Base-by-base conservation (phyloP, 1,140 invertebrate species). In the Lordiphosa clarofinis region DNA sequence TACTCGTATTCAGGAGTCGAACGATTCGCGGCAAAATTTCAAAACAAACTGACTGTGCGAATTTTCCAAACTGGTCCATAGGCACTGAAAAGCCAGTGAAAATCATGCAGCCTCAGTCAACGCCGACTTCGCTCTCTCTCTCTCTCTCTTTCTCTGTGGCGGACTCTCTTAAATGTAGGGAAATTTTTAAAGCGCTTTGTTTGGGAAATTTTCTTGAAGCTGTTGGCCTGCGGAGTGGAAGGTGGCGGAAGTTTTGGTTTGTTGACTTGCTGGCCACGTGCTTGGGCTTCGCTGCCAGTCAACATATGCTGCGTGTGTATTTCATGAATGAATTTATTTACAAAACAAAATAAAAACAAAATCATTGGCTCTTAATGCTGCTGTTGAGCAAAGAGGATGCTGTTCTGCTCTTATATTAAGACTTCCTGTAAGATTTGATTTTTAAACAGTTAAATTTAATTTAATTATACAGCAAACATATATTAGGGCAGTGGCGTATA, bases 21-120 rank as follows among this genome's bases (percentile, higher is more conserved):
- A 82, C 76, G 56, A 31, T 55, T 58, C 82, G 66, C 73, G 82
- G 60, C 82, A 60, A 66, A 74, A 65, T 74, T 84, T 87, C 58
- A 87, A 87, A 87, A 84, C 76, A 87, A 87, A 87, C 82, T 87
- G 76, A 87, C 47, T 64, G 66, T 76, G 73, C 43, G 73, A 76
- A 78, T 86, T 87, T 87, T 87, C 69, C 82, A 67, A 82, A 87
- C 76, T 74, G 82, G 82, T 87, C 82, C 82, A 87, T 74, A 68
- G 47, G 44, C 55, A 66, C 67, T 58, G 59, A 76, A 67, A 67
- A 64, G 61, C 56, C 50, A 84, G 78, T 76, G 72, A 74, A 82
- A 82, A 61, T 57, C 76, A 57, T 40, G 43, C 46, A 48, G 56
- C 56, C 35, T 69, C 33, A 19, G 21, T 37, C 56, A 37, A 19